A percentile compares a stretch with the other conserved stretches of the same genome.
Evolutionary conservation across 2,113 vertebrate species (phyloP).

Genomic region (Myocastor coypus): DNA sequence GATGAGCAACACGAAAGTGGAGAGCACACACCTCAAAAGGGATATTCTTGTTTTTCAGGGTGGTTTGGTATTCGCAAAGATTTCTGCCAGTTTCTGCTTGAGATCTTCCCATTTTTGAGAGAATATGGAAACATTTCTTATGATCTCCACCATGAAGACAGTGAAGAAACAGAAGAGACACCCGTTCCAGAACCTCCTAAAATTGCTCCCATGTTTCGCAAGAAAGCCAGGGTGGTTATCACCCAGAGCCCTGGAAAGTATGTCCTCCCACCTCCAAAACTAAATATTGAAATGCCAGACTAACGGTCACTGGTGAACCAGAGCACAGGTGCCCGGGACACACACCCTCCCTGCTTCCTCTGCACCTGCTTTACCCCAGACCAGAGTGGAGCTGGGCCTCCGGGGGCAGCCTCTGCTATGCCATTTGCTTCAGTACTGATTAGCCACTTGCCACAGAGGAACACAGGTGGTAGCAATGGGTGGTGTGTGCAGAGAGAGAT

Average conservation of each 20-base stretch:
- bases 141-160: conserved; percentile 96
- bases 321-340: not conserved
- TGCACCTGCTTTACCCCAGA: conserved; percentile 45
- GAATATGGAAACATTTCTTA: conserved; percentile 99
- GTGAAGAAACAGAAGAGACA: conserved; percentile 92
- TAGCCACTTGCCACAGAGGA: conserved; percentile 75
- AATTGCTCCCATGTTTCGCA: conserved; percentile 97
- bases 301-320: conserved; percentile 79
- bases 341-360: not conserved
- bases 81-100: conserved; percentile 98
- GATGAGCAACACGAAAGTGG: not conserved
- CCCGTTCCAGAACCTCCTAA: conserved; percentile 95
- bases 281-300: conserved; percentile 98
- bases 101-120: conserved; percentile 97
- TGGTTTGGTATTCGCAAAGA: conserved; percentile 99
- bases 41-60: conserved; percentile 88
- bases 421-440: conserved; percentile 79
- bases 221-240: conserved; percentile 98
- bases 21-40: not conserved
- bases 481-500: not conserved
- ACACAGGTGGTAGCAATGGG: conserved; percentile 27
- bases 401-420: conserved; percentile 83
- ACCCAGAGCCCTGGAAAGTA: conserved; percentile 99
- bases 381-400: conserved; percentile 78
- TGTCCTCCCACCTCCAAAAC: conserved; percentile 95